Evolutionary conservation across 2,888 invertebrate genomes (phyloP).

Genomic region (Andrena bucephala): DNA sequence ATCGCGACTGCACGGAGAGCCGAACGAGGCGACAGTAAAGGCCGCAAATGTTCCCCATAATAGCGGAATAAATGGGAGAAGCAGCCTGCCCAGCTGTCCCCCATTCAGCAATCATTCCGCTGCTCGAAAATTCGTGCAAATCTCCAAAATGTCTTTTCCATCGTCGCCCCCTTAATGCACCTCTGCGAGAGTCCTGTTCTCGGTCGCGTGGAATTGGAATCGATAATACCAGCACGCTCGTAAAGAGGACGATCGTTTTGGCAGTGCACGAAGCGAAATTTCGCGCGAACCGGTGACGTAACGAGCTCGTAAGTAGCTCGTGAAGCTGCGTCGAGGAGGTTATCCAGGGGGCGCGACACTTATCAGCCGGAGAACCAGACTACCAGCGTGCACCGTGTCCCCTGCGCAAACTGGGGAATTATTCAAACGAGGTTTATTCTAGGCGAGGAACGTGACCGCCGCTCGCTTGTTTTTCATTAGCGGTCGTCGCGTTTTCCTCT

Average conservation of each 20-base stretch:
- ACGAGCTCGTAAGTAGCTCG: neutral
- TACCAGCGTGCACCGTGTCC: conserved; percentile 24
- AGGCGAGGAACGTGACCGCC: conserved; percentile 34
- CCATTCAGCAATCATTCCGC: neutral
- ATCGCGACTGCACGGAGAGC: neutral
- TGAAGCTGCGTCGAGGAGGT: conserved; percentile 5
- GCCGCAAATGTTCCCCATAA: conserved; percentile 7
- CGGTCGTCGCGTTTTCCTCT: neutral
- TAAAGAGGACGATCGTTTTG: neutral
- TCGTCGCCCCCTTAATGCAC: neutral
- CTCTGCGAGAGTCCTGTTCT: neutral
- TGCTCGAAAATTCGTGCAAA: neutral
- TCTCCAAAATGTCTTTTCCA: neutral
- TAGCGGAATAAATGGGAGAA: too few relatives aligned
- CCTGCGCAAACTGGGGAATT: conserved; percentile 48
- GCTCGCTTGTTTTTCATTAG: too few relatives aligned
- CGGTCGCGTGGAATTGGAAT: neutral
- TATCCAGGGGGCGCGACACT: conserved; percentile 11
- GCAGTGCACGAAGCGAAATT: neutral
- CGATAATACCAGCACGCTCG: neutral
- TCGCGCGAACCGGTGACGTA: neutral
- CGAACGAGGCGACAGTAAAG: conserved; percentile 23
- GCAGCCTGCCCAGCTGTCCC: neutral
- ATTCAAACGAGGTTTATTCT: conserved; percentile 54
- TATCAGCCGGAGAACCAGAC: conserved; percentile 32